Evolutionary conservation across 2,888 invertebrate species (phyloP).

Genomic region (Neoaliturus tenellus): DNA sequence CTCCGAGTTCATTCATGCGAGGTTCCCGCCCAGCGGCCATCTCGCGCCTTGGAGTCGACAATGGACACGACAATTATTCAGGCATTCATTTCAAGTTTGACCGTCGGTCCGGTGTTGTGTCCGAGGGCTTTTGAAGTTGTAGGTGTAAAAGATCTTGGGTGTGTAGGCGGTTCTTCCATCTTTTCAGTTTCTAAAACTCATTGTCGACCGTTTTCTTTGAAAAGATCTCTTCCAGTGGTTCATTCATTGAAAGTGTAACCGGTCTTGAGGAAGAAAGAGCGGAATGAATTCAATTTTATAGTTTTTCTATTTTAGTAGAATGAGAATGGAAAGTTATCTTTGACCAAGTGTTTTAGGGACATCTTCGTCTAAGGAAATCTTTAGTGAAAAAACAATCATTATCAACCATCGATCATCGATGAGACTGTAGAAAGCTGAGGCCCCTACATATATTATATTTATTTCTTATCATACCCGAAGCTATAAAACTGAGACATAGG

Average conservation of each 20-base stretch:
- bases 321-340: too few species aligned
- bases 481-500: too few species aligned
- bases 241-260: neutral
- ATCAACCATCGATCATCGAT: too few species aligned
- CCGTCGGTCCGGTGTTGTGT: neutral
- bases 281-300: too few species aligned
- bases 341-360: too few species aligned
- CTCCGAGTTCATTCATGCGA: constrained; percentile 11
- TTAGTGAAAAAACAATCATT: too few species aligned
- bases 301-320: too few species aligned
- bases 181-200: neutral
- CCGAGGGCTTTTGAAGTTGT: neutral
- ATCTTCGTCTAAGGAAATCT: too few species aligned
- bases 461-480: too few species aligned
- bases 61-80: constrained; percentile 1
- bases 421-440: too few species aligned
- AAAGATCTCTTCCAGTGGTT: neutral
- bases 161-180: neutral
- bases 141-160: constrained; percentile 25
- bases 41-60: neutral
- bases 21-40: neutral
- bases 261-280: too few species aligned
- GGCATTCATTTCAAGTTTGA: constrained; percentile 26
- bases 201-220: neutral
- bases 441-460: too few species aligned